Evolutionary conservation across 2,888 invertebrate species (phyloP), one percentile per base, ranked within the genome.

Genomic region (Eristalis pertinax): DNA sequence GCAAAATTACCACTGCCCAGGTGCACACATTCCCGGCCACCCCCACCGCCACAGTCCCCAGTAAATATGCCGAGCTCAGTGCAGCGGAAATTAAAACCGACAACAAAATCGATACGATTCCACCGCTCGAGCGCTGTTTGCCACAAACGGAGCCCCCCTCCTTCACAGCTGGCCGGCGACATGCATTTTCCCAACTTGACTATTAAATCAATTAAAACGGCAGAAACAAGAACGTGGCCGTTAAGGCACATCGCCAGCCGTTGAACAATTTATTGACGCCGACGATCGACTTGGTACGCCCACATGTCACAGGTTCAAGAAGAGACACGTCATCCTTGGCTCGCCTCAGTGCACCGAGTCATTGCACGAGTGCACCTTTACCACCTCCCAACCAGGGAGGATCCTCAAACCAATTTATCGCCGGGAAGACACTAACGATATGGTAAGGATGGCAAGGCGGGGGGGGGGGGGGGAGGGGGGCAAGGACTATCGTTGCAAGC

Each of bases 181-280:
- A 19, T 50, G 50, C 19, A 19, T 19, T 50, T 19, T 8, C 50
- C 50, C 50, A 50, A 8, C 19, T 19, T 8, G 5, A 19, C 19
- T 19, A 50, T 50, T 50, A 70, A 70, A 58, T 58, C 58, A 10
- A 70, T 58, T 19, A 72, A 35, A 58, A 26, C 62, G 26, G 3
- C 15, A 24, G 11, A 13, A 13, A 11, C 19, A 11, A 58, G 35
- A 63, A 32, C 15, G 22, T 63, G 26, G 22, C 13, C 26, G 13
- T 43, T 63, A 58, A 64, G 58, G 81, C 70, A 72, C 78, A 67
- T 13, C 38, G 43, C 60, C 60, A 68, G 62, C 29, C n/a, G 58
- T 77, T 70, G 65, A 77, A 7, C 60, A 82, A 72, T 77, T 82
- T 77, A 76, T 62, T 50, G 70, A 72, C 65, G 60, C 19, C 43